These are phyloP conservation scores for Muricea muricata DNA, from an alignment of 92 coral and sea anemone genomes.

Conservation along the genomic window DNA sequence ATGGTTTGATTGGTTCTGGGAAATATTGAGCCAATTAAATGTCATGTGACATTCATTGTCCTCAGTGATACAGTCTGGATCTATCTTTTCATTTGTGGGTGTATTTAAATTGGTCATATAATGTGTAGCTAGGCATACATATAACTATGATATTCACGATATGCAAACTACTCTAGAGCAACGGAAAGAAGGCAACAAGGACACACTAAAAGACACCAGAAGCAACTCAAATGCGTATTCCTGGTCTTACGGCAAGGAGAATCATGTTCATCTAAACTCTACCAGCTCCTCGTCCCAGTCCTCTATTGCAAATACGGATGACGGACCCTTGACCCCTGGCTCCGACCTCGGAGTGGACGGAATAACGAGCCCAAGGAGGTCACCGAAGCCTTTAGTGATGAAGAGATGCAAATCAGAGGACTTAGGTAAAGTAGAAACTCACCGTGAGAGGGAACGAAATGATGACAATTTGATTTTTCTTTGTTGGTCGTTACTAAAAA, in stretches of 20 bases:
- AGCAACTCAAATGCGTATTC: conserved; percentile 60
- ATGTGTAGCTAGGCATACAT: too few species aligned
- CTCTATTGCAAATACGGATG: conserved; percentile 76
- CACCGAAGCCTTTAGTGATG: not conserved
- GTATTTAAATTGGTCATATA: too few species aligned
- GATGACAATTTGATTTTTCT: too few species aligned
- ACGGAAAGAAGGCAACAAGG: conserved; percentile 92
- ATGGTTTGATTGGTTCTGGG: too few species aligned
- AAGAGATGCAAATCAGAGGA: conserved; percentile 43
- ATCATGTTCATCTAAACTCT: conserved; percentile 63
- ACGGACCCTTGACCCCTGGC: conserved; percentile 81
- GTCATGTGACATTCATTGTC: too few species aligned
- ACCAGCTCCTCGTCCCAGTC: conserved; percentile 89
- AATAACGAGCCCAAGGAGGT: not conserved
- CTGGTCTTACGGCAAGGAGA: conserved; percentile 81
- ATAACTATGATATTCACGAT: too few species aligned
- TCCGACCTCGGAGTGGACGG: conserved; percentile 60
- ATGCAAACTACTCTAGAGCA: conserved; percentile 78
- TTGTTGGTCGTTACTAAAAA: too few species aligned
- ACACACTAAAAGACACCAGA: conserved; percentile 69
- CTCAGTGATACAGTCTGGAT: too few species aligned
- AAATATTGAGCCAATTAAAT: too few species aligned
- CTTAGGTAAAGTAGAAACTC: too few species aligned
- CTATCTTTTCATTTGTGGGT: too few species aligned
- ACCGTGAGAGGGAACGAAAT: too few species aligned